Evolutionary conservation across 2,113 vertebrate species (phyloP).

Genomic region (Tauraco erythrolophus): DNA sequence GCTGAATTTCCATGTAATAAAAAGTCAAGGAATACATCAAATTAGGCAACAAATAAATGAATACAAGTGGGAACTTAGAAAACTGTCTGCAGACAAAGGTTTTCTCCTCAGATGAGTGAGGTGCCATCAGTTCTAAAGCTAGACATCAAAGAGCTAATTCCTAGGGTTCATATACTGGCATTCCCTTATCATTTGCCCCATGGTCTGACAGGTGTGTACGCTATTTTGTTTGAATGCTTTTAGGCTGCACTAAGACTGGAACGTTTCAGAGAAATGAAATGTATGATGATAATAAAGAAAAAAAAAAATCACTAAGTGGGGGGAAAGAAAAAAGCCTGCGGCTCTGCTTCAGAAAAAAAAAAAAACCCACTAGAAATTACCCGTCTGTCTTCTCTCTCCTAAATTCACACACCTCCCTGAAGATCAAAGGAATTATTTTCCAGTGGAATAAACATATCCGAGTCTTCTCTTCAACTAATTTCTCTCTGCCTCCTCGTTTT

Average conservation of each 20-base stretch:
- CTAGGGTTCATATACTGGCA: not conserved
- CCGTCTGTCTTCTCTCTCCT: conserved; percentile 24
- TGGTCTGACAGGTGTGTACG: not conserved
- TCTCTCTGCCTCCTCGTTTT: not conserved
- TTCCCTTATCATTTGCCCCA: not conserved
- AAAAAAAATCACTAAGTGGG: not conserved
- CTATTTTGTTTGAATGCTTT: conserved; percentile 22
- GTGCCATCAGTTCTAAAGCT: not conserved
- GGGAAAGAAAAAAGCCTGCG: not conserved
- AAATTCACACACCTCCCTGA: conserved; percentile 52
- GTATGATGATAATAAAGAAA: not conserved
- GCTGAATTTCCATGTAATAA: not conserved
- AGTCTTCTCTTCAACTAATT: not conserved
- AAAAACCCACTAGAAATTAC: conserved; percentile 29
- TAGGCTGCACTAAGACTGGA: conserved; percentile 13
- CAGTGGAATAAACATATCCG: conserved; percentile 31
- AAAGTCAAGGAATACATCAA: not conserved
- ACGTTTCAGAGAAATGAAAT: conserved; percentile 40
- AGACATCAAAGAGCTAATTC: conserved; percentile 34
- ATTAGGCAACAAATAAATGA: not conserved
- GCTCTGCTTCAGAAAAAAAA: not conserved
- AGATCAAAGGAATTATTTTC: conserved; percentile 63
- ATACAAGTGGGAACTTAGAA: not conserved
- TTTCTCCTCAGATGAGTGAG: not conserved
- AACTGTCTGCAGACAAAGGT: not conserved